Evolutionary conservation across 2,888 invertebrate species (phyloP), one percentile per base, ranked within the genome.

Genomic region (Cephus runcator): DNA sequence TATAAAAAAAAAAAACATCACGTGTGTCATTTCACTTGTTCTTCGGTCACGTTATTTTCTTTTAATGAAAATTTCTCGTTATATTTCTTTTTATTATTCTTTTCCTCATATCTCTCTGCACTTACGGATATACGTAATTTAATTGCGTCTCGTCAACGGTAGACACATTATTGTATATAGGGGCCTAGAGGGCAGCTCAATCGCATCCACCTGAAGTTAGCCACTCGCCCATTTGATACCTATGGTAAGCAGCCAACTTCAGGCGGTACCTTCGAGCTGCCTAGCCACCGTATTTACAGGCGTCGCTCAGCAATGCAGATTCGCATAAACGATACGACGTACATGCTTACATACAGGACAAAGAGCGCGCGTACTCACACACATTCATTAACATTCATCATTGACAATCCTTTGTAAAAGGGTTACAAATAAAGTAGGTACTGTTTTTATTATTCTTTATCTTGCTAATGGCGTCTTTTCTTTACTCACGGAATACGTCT

Each of bases 391-490:
- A 56, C 56, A 40, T 40, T 15, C 40, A 40, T 15, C 56, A 56
- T 56, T 56, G 56, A 56, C 56, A 9, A 56, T 56, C 56, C 40
- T 56, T 23, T 56, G 56, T 56, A 56, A 84, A 88, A 88, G 86
- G 85, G 83, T 81, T 85, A 85, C 85, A 85, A 86, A 85, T 85
- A 86, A 85, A 85, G 79, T 86, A 85, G 85, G 83, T 87, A 82
- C 80, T 84, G 83, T 81, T 82, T 84, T 84, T 87, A 85, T 87
- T 87, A 86, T 83, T 85, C 86, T 85, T 88, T 71, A 71, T 71
- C 31, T 71, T 71, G 31, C 34, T 33, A 71, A 23, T 23, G 30
- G 31, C 34, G 34, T 34, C 71, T 31, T 71, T 12, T 33, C 31
- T 12, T 71, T 71, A 23, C 71, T 71, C 71, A 11, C 71, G 71